These are phyloP conservation scores for Stigmatopora argus DNA, from an alignment of 2,113 vertebrate species.

Conservation along the genomic window DNA sequence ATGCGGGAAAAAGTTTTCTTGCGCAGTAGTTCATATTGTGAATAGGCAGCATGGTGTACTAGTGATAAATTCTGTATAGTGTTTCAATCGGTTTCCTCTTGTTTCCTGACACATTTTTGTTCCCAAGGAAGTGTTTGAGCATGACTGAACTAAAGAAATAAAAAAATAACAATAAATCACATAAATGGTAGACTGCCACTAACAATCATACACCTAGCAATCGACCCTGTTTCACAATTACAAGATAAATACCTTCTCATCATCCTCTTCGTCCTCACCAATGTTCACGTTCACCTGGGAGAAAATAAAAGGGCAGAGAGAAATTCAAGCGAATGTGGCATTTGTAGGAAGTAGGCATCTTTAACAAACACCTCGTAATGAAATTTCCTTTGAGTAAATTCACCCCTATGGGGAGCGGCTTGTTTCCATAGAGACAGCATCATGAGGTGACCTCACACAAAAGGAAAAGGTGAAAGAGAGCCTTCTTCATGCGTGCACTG, in stretches of 20 bases:
- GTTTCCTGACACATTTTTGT: too few species aligned
- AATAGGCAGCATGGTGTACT: neutral
- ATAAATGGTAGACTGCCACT: too few species aligned
- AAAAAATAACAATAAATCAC: too few species aligned
- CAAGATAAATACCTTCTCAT: conserved; percentile 83
- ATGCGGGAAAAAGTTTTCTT: conserved; percentile 36
- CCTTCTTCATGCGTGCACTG: conserved; percentile 70
- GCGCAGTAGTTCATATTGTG: neutral
- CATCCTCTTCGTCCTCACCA: conserved; percentile 88
- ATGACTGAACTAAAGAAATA: too few species aligned
- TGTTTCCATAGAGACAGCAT: conserved; percentile 76
- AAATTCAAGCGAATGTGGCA: conserved; percentile 63
- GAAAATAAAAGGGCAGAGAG: conserved; percentile 66
- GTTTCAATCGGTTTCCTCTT: neutral
- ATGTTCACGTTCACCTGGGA: conserved; percentile 80
- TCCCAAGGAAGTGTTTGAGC: too few species aligned
- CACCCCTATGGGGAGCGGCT: conserved; percentile 75
- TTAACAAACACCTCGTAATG: conserved; percentile 78
- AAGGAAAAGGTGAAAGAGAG: conserved; percentile 71
- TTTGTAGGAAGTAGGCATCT: conserved; percentile 69
- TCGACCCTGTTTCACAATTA: conserved; percentile 16
- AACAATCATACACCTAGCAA: too few species aligned
- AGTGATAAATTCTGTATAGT: neutral
- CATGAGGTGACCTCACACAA: conserved; percentile 75
- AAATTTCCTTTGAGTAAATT: conserved; percentile 75